Percentiles rank a stretch among this genome's conserved stretches.
phyloP scores from a whole-genome alignment of 1,140 invertebrate genomes.

The Euwallacea fornicatus region DNA sequence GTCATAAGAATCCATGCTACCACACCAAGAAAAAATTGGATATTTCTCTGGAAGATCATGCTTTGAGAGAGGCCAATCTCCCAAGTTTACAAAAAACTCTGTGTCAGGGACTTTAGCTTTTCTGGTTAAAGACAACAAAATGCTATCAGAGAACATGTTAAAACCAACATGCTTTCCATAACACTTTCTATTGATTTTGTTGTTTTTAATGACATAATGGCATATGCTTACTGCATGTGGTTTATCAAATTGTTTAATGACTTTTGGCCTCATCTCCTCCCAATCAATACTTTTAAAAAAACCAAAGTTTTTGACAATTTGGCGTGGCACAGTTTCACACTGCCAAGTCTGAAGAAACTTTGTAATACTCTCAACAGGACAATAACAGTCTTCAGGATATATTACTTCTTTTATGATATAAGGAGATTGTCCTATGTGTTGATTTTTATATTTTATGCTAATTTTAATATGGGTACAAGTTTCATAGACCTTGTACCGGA shows the following conservation, averaged over 20 bases:
- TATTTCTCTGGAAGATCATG: slow-evolving; percentile 57
- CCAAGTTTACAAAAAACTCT: slow-evolving; percentile 91
- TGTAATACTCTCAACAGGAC: slow-evolving; percentile 67
- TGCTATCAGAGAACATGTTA: slow-evolving; percentile 92
- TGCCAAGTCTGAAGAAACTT: slow-evolving; percentile 69
- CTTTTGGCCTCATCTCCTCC: slow-evolving; percentile 64
- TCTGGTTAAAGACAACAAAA: slow-evolving; percentile 78
- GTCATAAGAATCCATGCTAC: slow-evolving; percentile 79
- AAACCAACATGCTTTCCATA: slow-evolving; percentile 95
- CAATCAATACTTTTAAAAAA: slow-evolving; percentile 75
- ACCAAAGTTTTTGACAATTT: slow-evolving; percentile 77
- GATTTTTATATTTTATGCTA: slow-evolving; percentile 66
- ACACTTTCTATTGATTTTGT: slow-evolving; percentile 83
- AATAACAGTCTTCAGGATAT: slow-evolving; percentile 84
- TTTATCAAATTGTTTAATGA: slow-evolving; percentile 58
- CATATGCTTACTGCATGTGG: slow-evolving; percentile 83
- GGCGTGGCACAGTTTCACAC: slow-evolving; percentile 67
- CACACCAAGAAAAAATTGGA: slow-evolving; percentile 98
- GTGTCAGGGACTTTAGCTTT: slow-evolving; percentile 86
- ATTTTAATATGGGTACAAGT: slow-evolving; percentile 74
- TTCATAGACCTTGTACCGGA: slow-evolving; percentile 80
- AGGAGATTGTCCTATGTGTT: slow-evolving; percentile 69
- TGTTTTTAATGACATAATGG: slow-evolving; percentile 86
- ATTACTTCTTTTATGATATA: slow-evolving; percentile 68
- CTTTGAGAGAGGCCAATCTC: slow-evolving; percentile 88